A percentile compares a stretch with the other conserved stretches of the same genome.
phyloP scores from a whole-genome alignment of 2,797 vertebrate genomes.

The Caiman crocodilus region DNA sequence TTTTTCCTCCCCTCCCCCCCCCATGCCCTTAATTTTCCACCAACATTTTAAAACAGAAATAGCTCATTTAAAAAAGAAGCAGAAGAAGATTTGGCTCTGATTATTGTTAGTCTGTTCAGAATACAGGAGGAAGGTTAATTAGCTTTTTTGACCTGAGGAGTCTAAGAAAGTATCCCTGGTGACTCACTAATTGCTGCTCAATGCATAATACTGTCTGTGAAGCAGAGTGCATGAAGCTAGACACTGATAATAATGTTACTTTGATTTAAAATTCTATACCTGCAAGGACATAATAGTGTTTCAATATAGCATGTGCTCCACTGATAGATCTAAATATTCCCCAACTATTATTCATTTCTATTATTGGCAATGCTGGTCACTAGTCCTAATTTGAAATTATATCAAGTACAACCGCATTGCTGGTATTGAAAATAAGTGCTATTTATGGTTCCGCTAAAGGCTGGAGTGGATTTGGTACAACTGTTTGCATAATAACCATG shows the following conservation, averaged over 20 bases:
- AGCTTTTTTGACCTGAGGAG: constrained; percentile 79
- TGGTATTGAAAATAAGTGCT: constrained; percentile 19
- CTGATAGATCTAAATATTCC: constrained; percentile 58
- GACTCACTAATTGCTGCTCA: constrained; percentile 80
- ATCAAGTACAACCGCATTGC: constrained; percentile 14
- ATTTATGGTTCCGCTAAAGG: constrained; percentile 1
- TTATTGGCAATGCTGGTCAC: constrained; percentile 64
- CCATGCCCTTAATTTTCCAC: background rate
- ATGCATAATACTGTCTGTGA: constrained; percentile 69
- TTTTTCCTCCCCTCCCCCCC: background rate
- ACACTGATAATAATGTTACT: constrained; percentile 54
- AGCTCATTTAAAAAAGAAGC: background rate
- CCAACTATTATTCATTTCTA: constrained; percentile 56
- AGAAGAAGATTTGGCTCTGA: constrained; percentile 47
- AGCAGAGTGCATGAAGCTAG: constrained; percentile 63
- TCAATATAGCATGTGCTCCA: constrained; percentile 11
- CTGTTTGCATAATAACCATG: background rate
- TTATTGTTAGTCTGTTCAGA: constrained; percentile 66
- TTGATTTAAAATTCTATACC: constrained; percentile 44
- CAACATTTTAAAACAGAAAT: constrained; percentile 21
- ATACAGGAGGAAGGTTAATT: constrained; percentile 82
- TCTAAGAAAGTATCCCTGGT: constrained; percentile 77
- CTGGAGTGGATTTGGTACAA: background rate
- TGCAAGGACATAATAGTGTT: constrained; percentile 45
- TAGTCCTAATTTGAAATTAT: constrained; percentile 62